Evolutionary conservation across 2,113 vertebrate species (phyloP), one percentile per base, ranked within the genome.

Genomic region (Pachypanchax playfairii): DNA sequence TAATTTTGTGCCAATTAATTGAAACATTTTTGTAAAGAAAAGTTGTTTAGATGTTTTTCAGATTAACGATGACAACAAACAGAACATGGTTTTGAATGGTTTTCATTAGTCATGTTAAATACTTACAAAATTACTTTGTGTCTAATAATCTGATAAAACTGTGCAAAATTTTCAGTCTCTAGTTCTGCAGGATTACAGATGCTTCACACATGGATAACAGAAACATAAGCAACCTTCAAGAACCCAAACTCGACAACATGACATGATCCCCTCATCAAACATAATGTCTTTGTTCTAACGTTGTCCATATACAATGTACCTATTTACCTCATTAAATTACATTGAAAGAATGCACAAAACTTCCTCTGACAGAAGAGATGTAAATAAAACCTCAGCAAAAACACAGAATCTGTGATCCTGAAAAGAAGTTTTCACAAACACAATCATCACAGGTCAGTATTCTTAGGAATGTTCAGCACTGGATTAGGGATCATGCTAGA

Each of bases 391-490:
- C 36, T 71, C 1, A 62, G 33, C 55, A n/a, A 5, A 42, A 6
- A 70, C 21, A 39, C 25, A 1, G 4, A 67, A 33, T 24, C 38
- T 29, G 31, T 29, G 42, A 0, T 49, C n/a, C 26, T 20, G 38
- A 17, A 51, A 60, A 69, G 22, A n/a, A 31, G 18, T 26, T 49
- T 8, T 48, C 7, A 48, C 13, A 22, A 25, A 13, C 50, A 28
- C 22, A 49, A 21, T 39, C 31, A 42, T 95, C 88, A 98, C 78
- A 95, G 87, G 56, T 95, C 94, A 31, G 89, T 91, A 65, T 92
- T 93, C 50, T 93, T 91, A 48, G 89, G 87, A 51, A 80, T 65
- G 50, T 85, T 86, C 14, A 56, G 61, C 47, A 76, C 56, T 18
- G 91, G 79, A 71, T 89, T 86, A 48, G 88, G 46, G 0, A 39